Evolutionary conservation across 2,888 invertebrate species (phyloP).

Genomic region (Labia minor): DNA sequence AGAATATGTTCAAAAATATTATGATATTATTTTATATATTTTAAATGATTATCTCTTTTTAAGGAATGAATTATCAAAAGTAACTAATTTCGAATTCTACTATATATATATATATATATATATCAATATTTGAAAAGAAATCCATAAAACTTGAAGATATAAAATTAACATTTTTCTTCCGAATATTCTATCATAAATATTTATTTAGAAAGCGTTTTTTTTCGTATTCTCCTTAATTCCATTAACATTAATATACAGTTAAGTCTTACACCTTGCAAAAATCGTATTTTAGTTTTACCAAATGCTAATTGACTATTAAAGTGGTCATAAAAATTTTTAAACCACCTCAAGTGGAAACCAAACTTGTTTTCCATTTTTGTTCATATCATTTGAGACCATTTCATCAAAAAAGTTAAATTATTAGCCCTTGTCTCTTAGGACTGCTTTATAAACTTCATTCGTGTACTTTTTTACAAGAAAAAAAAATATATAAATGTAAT

Average conservation of each 20-base stretch:
- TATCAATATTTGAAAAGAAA: too few relatives aligned
- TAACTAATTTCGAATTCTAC: too few relatives aligned
- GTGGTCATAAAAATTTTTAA: background rate
- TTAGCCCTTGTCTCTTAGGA: background rate
- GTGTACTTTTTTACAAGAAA: background rate
- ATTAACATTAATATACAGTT: constrained; percentile 14
- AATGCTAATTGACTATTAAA: constrained; percentile 13
- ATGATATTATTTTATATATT: too few relatives aligned
- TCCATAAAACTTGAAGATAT: too few relatives aligned
- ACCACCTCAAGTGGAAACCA: background rate
- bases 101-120: too few relatives aligned
- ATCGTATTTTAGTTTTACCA: constrained; percentile 3
- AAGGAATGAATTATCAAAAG: too few relatives aligned
- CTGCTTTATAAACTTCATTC: background rate
- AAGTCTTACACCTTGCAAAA: constrained; percentile 3
- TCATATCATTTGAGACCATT: background rate
- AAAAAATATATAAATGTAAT: background rate
- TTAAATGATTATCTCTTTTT: too few relatives aligned
- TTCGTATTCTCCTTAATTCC: constrained; percentile 3
- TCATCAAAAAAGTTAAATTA: constrained; percentile 13
- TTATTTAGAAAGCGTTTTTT: constrained; percentile 1
- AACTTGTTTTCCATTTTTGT: constrained; percentile 8
- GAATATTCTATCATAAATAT: background rate
- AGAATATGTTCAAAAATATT: too few relatives aligned
- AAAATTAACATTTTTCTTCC: too few relatives aligned